Conservation (phyloP, 1,140 invertebrate species). For the Drosophila leontia region DNA sequence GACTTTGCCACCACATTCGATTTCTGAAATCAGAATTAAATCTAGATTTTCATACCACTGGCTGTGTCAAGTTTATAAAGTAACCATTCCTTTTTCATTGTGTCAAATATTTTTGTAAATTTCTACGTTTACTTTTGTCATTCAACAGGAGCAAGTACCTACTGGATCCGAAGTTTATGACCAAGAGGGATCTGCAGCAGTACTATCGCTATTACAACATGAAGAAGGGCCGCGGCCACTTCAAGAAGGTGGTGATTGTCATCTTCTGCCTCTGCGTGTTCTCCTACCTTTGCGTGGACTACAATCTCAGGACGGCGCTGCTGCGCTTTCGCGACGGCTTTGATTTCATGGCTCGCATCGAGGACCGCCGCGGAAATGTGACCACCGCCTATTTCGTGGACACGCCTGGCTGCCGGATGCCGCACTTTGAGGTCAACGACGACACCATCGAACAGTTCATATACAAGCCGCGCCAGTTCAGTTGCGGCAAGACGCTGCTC, state of each 20-base stretch:
- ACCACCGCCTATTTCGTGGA: conserved; percentile 87
- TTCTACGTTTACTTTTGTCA: background rate
- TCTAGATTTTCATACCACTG: too few relatives aligned
- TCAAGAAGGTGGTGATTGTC: conserved; percentile 77
- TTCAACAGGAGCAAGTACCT: conserved; percentile 74
- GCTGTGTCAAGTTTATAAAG: background rate
- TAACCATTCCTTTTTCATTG: background rate
- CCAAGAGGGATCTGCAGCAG: conserved; percentile 75
- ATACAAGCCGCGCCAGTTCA: conserved; percentile 85
- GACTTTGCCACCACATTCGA: too few relatives aligned
- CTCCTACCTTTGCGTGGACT: conserved; percentile 79
- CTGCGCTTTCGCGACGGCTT: conserved; percentile 69
- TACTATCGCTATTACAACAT: conserved; percentile 80
- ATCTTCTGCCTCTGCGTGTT: conserved; percentile 78
- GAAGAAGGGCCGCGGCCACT: conserved; percentile 69
- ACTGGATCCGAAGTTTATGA: conserved; percentile 81
- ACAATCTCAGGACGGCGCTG: conserved; percentile 76
- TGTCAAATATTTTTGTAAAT: background rate
- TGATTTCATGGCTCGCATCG: conserved; percentile 75
- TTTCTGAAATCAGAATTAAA: too few relatives aligned
- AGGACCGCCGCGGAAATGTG: conserved; percentile 56
- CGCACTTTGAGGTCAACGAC: conserved; percentile 90
- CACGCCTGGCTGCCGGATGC: conserved; percentile 92
- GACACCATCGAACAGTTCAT: conserved; percentile 85
- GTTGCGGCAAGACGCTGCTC: conserved; percentile 84